Conservation (phyloP, 2,113 vertebrate genomes). For the Fulica atra region DNA sequence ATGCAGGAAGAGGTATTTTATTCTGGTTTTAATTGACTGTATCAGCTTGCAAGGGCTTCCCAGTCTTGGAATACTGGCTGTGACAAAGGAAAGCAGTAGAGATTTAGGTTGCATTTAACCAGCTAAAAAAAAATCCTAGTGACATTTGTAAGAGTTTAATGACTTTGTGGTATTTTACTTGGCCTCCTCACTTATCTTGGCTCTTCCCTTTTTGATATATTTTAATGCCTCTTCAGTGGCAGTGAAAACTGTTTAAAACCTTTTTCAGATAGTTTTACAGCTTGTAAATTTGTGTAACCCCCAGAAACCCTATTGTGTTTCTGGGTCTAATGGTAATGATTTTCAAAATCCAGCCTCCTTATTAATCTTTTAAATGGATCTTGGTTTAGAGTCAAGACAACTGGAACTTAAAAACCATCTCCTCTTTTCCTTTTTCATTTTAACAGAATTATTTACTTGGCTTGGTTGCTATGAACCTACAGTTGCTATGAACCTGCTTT, state of each 20-base stretch:
- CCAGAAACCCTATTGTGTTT: background rate
- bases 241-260: background rate
- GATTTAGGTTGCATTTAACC: background rate
- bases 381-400: background rate
- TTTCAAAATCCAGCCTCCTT: background rate
- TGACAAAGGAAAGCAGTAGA: background rate
- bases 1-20: background rate
- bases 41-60: background rate
- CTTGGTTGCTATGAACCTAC: background rate
- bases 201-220: background rate
- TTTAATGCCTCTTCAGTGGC: background rate
- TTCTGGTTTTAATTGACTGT: background rate
- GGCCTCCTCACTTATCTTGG: background rate
- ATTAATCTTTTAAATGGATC: background rate
- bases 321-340: background rate
- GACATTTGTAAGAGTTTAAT: background rate
- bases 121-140: background rate
- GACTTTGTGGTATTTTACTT: background rate
- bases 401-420: background rate
- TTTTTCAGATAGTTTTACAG: background rate
- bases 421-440: background rate
- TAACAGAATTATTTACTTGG: background rate
- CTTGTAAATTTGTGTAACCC: background rate
- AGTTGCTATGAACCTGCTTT: background rate
- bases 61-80: background rate